phyloP scores from a whole-genome alignment of 2,888 invertebrate genomes.

The Oscheius myriophilus region DNA sequence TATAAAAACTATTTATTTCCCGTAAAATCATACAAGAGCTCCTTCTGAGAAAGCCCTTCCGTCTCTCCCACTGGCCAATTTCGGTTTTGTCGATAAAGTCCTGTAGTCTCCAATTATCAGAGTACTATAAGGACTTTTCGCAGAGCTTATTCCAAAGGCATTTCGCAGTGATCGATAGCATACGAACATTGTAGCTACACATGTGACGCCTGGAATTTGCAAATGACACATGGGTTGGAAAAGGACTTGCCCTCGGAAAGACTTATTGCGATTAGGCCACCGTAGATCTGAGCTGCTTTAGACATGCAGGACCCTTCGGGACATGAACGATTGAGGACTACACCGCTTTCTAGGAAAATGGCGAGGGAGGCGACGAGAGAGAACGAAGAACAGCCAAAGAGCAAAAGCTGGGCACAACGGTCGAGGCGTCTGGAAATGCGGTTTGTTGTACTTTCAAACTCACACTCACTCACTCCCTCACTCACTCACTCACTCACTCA shows the following conservation, averaged over 20 bases:
- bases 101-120: conserved; percentile 34
- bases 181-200: conserved; percentile 33
- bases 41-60: conserved; percentile 5
- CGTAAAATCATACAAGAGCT: conserved; percentile 8
- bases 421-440: conserved; percentile 38
- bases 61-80: background rate
- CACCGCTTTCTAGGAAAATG: conserved; percentile 39
- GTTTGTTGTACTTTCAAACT: background rate
- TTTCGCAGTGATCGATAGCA: conserved; percentile 39
- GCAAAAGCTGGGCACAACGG: conserved; percentile 40
- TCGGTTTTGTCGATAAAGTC: conserved; percentile 20
- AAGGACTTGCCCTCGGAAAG: conserved; percentile 17
- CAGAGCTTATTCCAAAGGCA: conserved; percentile 33
- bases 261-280: conserved; percentile 16
- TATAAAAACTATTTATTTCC: background rate
- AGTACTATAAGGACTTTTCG: conserved; percentile 34
- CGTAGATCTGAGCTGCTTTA: conserved; percentile 12
- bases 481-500: too few relatives aligned
- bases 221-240: background rate
- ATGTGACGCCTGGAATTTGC: conserved; percentile 27
- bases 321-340: conserved; percentile 32
- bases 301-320: conserved; percentile 2
- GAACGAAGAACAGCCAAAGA: conserved; percentile 36
- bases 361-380: conserved; percentile 34
- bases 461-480: too few relatives aligned